Base-by-base conservation (phyloP, 2,797 vertebrate species). In the Enteromius argenteus region DNA sequence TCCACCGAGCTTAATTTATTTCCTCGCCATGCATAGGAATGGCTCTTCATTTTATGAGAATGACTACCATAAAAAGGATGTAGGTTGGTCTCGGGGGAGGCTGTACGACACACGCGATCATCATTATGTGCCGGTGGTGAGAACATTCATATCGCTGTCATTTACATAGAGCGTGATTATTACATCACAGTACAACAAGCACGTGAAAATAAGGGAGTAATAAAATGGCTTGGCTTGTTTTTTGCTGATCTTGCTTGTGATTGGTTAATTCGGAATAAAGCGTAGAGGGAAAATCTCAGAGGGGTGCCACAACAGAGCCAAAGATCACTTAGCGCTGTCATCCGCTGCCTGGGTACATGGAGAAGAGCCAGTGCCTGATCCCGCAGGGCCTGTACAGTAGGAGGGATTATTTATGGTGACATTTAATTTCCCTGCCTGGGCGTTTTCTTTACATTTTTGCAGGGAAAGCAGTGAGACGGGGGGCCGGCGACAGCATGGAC, bases 141-240 rank as follows among this genome's bases (percentile, higher is more conserved):
- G 49, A 44, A 83, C 84, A 90, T 88, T 84, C 83, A 87, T 89
- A 79, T 93, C 91, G 91, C 88, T 93, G 91, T 94, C 91, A 93
- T 92, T 93, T 93, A 93, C 91, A 92, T 90, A 86, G 90, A 86
- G 89, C 86, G 64, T 39, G 81, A 75, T 44, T 81, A 69, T 39
- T 84, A 66, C 84, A 86, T 87, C 79, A 84, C 64, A 78, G 44
- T 56, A 83, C 44, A 83, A 77, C 58, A 71, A 42, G 17, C 49
- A 68, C 19, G 27, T 58, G 77, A 85, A 66, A 82, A 83, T 71
- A 85, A 89, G 87, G 27, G 79, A 85, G 89, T 77, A 66, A 77
- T 89, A 86, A 86, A 89, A 77, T 6, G 1, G 19, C 51, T 58
- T 68, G 2, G 80, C 21, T 56, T 75, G 67, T 81, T 79, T 23